Conservation (phyloP, 1,140 invertebrate genomes). For the Drosophila setifemur region DNA sequence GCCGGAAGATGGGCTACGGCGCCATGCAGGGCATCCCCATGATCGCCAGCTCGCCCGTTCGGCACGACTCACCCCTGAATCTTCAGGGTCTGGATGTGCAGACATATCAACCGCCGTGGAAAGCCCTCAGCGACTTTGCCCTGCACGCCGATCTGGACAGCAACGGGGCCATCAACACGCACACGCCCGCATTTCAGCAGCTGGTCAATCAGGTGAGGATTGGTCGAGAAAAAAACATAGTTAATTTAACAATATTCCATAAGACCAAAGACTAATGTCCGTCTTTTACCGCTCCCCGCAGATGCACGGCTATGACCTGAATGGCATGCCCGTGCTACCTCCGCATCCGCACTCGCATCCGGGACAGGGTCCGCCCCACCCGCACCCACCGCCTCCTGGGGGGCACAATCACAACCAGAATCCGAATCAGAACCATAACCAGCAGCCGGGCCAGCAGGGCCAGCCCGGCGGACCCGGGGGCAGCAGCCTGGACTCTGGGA, state of each 20-base stretch:
- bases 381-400: conserved; percentile 25
- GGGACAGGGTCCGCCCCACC: conserved; percentile 69
- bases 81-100: conserved; percentile 95
- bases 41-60: conserved; percentile 97
- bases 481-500: conserved; percentile 83
- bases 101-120: conserved; percentile 98
- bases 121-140: conserved; percentile 97
- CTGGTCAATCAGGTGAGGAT: conserved; percentile 93
- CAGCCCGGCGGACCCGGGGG: conserved; percentile 53
- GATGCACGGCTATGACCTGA: conserved; percentile 95
- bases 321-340: conserved; percentile 83
- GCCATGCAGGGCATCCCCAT: conserved; percentile 97
- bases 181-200: conserved; percentile 96
- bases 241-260: too few species aligned
- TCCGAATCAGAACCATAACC: conserved; percentile 7
- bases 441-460: conserved; percentile 57
- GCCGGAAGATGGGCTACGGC: conserved; percentile 94
- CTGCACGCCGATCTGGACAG: conserved; percentile 95
- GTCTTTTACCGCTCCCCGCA: conserved; percentile 74
- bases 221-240: too few species aligned
- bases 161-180: conserved; percentile 88
- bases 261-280: background rate
- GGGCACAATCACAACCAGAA: conserved; percentile 18
- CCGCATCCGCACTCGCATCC: conserved; percentile 81
- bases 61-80: conserved; percentile 94